Base-by-base conservation (phyloP, 2,113 vertebrate species). In the Burhinus bistriatus region DNA sequence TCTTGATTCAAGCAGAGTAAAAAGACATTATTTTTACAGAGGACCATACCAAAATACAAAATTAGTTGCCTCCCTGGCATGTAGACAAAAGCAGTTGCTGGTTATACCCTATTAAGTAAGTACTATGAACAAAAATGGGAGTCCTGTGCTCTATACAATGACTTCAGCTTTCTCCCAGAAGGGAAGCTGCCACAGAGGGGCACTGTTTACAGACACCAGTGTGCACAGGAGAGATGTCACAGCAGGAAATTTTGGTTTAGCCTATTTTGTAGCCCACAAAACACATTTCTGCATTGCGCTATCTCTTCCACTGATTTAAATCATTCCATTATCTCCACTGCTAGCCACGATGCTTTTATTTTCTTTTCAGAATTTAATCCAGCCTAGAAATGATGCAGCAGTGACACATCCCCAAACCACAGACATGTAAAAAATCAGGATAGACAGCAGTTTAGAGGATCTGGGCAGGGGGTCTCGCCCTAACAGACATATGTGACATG, bases 401-500 rank as follows among this genome's bases (percentile, higher is more conserved):
- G 68, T 38, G 84, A 69, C 87, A 80, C 13, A 59, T 62, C 55
- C 79, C 72, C 42, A 61, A 91, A 86, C 20, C 66, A 84, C 26
- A 78, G 54, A 70, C 57, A 73, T 20, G 84, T 86, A 34, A 80
- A 93, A 88, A 83, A 95, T 47, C 1, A 15, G 75, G 83, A 85
- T 12, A 77, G 89, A 92, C 87, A 47, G 87, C 75, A 78, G 80
- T 87, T 77, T 78, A 96, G 83, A 90, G 89, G 87, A 97, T 83
- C 89, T 27, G 59, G 71, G 81, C 73, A 91, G 91, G 91, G 89
- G 90, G 94, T 92, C 93, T 70, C 76, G 88, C 95, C 91, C 96
- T 95, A 73, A 83, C 68, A 95, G 81, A 64, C 91, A 64, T 57
- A 83, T 68, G 92, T 91, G 79, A 91, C 76, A 70, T 12, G 65